These are phyloP conservation scores for Gryllus longicercus DNA, from an alignment of 2,888 invertebrate genomes.

Conservation along the genomic window DNA sequence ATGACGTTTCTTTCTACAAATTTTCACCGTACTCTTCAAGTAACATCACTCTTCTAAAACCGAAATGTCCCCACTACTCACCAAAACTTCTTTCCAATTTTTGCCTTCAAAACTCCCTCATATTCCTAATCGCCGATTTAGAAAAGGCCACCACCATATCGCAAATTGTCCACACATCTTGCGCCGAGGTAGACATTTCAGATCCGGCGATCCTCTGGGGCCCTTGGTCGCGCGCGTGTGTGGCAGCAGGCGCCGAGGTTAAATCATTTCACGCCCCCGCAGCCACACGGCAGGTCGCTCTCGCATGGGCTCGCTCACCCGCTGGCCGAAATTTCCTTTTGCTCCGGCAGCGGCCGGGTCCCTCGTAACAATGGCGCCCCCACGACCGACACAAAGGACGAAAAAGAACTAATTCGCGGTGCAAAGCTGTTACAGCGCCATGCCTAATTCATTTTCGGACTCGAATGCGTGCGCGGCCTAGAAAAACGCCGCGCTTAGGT, in stretches of 20 bases:
- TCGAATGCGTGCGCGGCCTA: no score
- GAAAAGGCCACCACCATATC: neutral
- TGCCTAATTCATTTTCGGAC: neutral
- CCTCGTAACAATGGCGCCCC: neutral
- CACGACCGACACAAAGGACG: neutral
- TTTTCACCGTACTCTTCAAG: no score
- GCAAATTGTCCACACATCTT: neutral
- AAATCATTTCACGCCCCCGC: neutral
- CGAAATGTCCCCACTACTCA: no score
- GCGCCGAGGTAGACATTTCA: no score
- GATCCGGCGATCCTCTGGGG: no score
- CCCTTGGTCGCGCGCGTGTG: no score
- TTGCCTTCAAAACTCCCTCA: no score
- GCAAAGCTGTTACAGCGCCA: neutral
- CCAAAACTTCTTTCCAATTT: no score
- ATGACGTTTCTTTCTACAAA: neutral
- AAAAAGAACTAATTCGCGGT: conserved; percentile 6
- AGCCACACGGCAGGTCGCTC: neutral
- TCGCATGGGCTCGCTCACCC: neutral
- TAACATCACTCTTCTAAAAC: no score
- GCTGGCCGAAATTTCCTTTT: neutral
- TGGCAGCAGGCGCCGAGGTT: neutral
- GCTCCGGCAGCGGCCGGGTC: neutral
- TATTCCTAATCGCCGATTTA: no score
- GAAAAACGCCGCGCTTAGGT: neutral